Percentiles rank a stretch among this genome's conserved stretches.
These are phyloP conservation scores for Eretmocerus hayati DNA, from an alignment of 2,888 invertebrate genomes.

Conservation along the genomic window DNA sequence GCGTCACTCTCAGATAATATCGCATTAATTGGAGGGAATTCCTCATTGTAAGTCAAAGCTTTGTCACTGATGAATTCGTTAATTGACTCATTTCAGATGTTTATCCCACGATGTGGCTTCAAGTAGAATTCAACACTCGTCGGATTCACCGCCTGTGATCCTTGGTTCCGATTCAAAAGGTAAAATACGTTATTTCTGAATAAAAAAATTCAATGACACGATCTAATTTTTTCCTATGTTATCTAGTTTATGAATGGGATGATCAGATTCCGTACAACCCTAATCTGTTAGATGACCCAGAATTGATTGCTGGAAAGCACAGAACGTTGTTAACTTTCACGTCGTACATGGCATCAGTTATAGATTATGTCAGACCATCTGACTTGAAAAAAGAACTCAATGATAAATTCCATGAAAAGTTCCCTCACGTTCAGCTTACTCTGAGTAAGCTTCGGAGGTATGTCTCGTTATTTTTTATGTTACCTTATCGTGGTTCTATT, in stretches of 20 bases:
- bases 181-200: constrained; percentile 15
- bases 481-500: neutral
- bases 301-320: constrained; percentile 82
- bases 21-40: too few relatives aligned
- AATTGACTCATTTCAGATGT: constrained; percentile 59
- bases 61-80: too few relatives aligned
- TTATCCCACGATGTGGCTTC: constrained; percentile 65
- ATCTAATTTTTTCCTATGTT: neutral
- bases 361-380: constrained; percentile 92
- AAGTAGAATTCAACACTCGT: constrained; percentile 52
- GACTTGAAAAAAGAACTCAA: constrained; percentile 95
- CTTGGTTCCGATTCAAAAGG: constrained; percentile 46
- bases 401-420: constrained; percentile 91
- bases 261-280: constrained; percentile 67
- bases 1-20: too few relatives aligned
- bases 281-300: constrained; percentile 87
- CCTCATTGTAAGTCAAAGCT: too few relatives aligned
- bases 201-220: neutral
- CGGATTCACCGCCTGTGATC: constrained; percentile 48
- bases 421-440: constrained; percentile 89
- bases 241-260: constrained; percentile 42
- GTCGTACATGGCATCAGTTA: constrained; percentile 90
- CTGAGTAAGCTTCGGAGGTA: constrained; percentile 93
- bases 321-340: constrained; percentile 80
- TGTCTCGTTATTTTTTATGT: constrained; percentile 1